Percentiles rank a stretch among this genome's conserved stretches.
phyloP scores from a whole-genome alignment of 2,888 invertebrate species.

The Drosophila aldrichi region DNA sequence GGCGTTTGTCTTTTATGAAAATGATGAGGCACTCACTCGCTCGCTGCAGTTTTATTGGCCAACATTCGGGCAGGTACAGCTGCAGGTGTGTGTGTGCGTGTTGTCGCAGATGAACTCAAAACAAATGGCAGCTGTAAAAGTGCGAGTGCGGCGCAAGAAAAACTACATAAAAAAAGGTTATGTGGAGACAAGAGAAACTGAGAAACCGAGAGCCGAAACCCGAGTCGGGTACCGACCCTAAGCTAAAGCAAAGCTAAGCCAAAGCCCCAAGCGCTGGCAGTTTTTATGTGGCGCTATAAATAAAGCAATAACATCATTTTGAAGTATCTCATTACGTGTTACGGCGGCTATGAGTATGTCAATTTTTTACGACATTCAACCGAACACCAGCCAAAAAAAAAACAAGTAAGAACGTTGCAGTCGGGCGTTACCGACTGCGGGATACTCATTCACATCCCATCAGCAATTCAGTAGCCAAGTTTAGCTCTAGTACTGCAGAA shows the following conservation, averaged over 20 bases:
- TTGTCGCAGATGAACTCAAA: slow-evolving; percentile 19
- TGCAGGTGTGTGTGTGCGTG: slow-evolving; percentile 2
- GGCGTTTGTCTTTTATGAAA: slow-evolving; percentile 32
- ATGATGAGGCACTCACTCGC: slow-evolving; percentile 34
- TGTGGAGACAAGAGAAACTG: slow-evolving; percentile 33
- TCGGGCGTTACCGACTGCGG: too few species aligned
- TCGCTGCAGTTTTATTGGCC: slow-evolving; percentile 39
- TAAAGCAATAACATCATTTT: slow-evolving; percentile 81
- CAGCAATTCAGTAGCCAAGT: too few species aligned
- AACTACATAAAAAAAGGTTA: slow-evolving; percentile 65
- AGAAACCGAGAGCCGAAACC: slow-evolving; percentile 1
- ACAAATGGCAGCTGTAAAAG: slow-evolving; percentile 55
- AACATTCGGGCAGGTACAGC: slow-evolving; percentile 1
- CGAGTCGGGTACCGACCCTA: neutral
- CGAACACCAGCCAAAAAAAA: slow-evolving; percentile 10
- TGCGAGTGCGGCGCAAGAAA: slow-evolving; percentile 41
- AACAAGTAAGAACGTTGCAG: too few species aligned
- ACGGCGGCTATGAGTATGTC: slow-evolving; percentile 68
- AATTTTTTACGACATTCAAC: slow-evolving; percentile 68
- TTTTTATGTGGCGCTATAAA: slow-evolving; percentile 72
- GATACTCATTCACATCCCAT: too few species aligned
- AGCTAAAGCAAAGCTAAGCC: slow-evolving; percentile 41
- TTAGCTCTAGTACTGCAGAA: too few species aligned
- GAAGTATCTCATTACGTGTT: slow-evolving; percentile 80
- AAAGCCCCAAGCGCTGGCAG: slow-evolving; percentile 34